phyloP scores from a whole-genome alignment of 2,113 vertebrate species.

The Rhinolophus ferrumequinum region DNA sequence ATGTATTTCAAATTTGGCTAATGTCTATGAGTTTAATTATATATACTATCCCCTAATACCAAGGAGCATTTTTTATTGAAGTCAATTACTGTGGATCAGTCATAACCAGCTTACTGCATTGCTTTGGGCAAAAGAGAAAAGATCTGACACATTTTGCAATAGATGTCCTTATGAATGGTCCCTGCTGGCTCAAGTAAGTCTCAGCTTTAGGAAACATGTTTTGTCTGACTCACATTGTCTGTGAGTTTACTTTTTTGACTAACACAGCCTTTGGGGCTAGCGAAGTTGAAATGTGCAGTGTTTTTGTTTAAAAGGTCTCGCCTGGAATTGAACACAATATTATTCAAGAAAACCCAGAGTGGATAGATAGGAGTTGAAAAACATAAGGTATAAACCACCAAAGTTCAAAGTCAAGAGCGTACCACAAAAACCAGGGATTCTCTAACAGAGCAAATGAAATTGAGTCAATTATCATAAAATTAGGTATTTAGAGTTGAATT shows the following conservation, averaged over 20 bases:
- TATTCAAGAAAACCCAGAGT: slow-evolving; percentile 30
- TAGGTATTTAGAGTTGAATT: background rate
- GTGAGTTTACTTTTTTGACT: slow-evolving; percentile 30
- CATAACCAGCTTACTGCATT: slow-evolving; percentile 26
- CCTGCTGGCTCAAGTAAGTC: background rate
- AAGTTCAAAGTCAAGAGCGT: slow-evolving; percentile 46
- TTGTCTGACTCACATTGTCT: slow-evolving; percentile 42
- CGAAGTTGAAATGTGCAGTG: background rate
- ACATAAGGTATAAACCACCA: background rate
- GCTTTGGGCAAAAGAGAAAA: slow-evolving; percentile 51
- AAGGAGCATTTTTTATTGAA: slow-evolving; percentile 5
- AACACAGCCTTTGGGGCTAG: background rate
- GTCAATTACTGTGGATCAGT: slow-evolving; percentile 15
- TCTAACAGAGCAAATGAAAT: background rate
- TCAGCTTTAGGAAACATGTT: slow-evolving; percentile 24
- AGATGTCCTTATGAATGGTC: background rate
- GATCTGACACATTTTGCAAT: background rate
- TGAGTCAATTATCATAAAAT: slow-evolving; percentile 36
- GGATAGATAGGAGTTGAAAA: background rate
- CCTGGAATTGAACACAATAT: background rate
- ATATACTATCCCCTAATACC: background rate
- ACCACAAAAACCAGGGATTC: background rate
- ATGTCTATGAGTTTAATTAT: slow-evolving; percentile 29
- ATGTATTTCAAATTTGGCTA: slow-evolving; percentile 58
- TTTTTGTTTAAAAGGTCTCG: slow-evolving; percentile 26